Evolutionary conservation across 30 jellyfish, hydroid and myxozoan species (phyloP).

Genomic region (Aurelia sp.): DNA sequence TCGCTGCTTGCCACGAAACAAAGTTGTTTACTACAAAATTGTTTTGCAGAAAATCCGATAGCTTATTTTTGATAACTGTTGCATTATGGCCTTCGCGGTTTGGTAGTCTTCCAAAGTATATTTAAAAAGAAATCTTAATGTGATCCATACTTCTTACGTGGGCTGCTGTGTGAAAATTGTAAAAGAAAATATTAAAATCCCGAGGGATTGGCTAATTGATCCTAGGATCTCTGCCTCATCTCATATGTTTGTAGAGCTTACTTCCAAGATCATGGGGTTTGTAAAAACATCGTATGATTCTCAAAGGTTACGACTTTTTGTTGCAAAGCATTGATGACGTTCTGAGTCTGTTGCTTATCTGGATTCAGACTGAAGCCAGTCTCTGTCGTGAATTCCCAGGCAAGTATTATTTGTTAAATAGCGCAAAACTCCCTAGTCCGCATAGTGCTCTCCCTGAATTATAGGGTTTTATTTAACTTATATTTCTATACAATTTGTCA

Average conservation of each 20-base stretch:
- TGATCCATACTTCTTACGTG: slow-evolving; percentile 3
- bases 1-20: too few relatives aligned
- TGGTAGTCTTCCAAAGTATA: slow-evolving; percentile 2
- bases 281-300: not conserved
- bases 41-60: not conserved
- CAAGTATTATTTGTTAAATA: too few relatives aligned
- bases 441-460: too few relatives aligned
- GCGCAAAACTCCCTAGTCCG: too few relatives aligned
- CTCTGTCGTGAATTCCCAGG: too few relatives aligned
- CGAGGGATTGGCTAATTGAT: not conserved
- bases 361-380: too few relatives aligned
- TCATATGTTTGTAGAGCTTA: slow-evolving; percentile 3
- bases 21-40: not conserved
- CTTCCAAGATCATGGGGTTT: not conserved
- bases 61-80: slow-evolving; percentile 6
- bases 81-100: not conserved
- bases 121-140: not conserved
- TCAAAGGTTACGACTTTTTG: not conserved
- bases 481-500: too few relatives aligned
- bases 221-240: not conserved
- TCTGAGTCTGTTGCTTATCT: too few relatives aligned
- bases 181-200: not conserved
- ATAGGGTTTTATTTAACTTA: too few relatives aligned
- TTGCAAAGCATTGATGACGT: too few relatives aligned
- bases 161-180: not conserved